phyloP scores from a whole-genome alignment of 2,113 vertebrate species.

The Sylvia atricapilla region DNA sequence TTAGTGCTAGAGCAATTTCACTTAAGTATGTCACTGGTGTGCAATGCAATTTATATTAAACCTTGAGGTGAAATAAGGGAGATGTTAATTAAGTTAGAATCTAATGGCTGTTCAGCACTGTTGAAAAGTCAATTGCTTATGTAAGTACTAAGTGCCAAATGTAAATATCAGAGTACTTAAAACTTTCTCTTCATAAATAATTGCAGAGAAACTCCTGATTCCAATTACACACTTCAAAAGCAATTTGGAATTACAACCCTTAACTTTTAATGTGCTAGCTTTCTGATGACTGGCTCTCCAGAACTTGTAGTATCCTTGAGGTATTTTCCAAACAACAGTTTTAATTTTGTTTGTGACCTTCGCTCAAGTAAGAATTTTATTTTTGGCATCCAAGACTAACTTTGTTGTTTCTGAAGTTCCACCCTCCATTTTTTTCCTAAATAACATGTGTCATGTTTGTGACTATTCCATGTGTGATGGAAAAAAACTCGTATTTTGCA shows the following conservation, averaged over 20 bases:
- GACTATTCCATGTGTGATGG: neutral
- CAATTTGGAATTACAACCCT: slow-evolving; percentile 36
- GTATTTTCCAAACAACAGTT: neutral
- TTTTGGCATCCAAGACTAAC: neutral
- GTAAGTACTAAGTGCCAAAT: slow-evolving; percentile 37
- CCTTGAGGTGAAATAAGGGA: slow-evolving; percentile 42
- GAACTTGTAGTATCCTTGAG: slow-evolving; percentile 6
- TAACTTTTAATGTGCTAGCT: neutral
- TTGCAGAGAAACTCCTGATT: slow-evolving; percentile 44
- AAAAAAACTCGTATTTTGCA: neutral
- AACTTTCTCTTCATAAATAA: slow-evolving; percentile 60
- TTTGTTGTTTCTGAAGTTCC: neutral
- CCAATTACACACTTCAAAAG: slow-evolving; percentile 57
- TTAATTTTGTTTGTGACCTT: slow-evolving; percentile 7
- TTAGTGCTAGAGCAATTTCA: neutral
- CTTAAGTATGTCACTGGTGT: neutral
- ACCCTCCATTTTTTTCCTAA: neutral
- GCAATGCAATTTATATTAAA: slow-evolving; percentile 34
- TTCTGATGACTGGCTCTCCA: neutral
- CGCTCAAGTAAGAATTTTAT: neutral
- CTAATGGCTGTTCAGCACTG: slow-evolving; percentile 47
- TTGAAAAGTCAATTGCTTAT: slow-evolving; percentile 60
- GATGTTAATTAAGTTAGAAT: slow-evolving; percentile 52
- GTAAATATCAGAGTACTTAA: slow-evolving; percentile 58
- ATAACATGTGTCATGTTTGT: neutral